phyloP scores from a whole-genome alignment of 2,888 invertebrate species.

The Caenorhabditis macrosperma region DNA sequence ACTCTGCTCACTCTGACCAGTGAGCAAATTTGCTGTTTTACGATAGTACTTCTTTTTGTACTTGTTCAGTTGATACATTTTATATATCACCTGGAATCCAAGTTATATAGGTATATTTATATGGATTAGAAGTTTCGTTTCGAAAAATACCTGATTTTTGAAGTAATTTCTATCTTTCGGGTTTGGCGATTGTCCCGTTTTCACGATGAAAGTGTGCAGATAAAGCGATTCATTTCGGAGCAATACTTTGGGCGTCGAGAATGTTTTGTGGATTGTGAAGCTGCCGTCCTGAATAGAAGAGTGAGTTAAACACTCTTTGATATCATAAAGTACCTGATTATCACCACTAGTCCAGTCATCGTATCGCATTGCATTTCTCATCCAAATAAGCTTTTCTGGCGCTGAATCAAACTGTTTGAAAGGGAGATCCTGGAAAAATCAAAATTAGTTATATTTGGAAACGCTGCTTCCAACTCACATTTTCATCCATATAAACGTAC shows the following conservation, averaged over 20 bases:
- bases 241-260: conserved; percentile 78
- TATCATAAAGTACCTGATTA: too few species aligned
- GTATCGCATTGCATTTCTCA: conserved; percentile 81
- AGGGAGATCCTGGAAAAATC: conserved; percentile 63
- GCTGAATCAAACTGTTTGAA: conserved; percentile 80
- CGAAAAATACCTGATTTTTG: conserved; percentile 71
- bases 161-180: conserved; percentile 81
- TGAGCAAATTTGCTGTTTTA: conserved; percentile 93
- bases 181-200: conserved; percentile 88
- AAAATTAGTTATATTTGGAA: neutral
- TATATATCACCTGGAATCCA: conserved; percentile 67
- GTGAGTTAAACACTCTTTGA: too few species aligned
- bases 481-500: conserved; percentile 82
- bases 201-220: conserved; percentile 89
- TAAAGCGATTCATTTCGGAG: conserved; percentile 93
- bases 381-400: conserved; percentile 80
- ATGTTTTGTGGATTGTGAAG: conserved; percentile 77
- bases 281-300: conserved; percentile 80
- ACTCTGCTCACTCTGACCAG: conserved; percentile 84
- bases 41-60: conserved; percentile 90
- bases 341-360: conserved; percentile 82
- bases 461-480: conserved; percentile 36
- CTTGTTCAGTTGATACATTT: conserved; percentile 65
- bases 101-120: neutral
- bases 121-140: too few species aligned